These are phyloP conservation scores for Benthosema pterotum DNA, from an alignment of 2,797 vertebrate genomes.

Conservation along the genomic window DNA sequence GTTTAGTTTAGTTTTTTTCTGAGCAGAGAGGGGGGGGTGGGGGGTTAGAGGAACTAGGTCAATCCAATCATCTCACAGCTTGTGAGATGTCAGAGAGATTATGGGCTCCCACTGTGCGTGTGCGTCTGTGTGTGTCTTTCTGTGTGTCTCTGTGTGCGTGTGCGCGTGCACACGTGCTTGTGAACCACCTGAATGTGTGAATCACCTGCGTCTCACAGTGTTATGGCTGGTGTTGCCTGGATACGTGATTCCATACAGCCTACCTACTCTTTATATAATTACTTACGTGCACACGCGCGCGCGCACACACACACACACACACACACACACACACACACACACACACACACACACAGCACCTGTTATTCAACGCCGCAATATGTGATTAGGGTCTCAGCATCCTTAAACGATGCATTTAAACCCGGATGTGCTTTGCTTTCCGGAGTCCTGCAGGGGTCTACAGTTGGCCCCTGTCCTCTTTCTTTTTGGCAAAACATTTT, in stretches of 20 bases:
- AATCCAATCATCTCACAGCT: slow-evolving; percentile 17
- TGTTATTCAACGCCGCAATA: too few relatives aligned
- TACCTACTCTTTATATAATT: not conserved
- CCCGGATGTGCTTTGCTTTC: too few relatives aligned
- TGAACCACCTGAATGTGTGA: too few relatives aligned
- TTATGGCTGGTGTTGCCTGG: slow-evolving; percentile 37
- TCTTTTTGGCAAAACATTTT: too few relatives aligned
- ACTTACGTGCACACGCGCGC: slow-evolving; percentile 8
- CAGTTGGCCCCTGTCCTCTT: not conserved
- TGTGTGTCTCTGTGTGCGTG: slow-evolving; percentile 7
- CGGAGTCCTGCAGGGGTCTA: too few relatives aligned
- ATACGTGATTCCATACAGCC: slow-evolving; percentile 20
- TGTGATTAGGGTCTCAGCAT: too few relatives aligned
- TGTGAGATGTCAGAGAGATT: too few relatives aligned
- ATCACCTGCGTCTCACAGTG: slow-evolving; percentile 2
- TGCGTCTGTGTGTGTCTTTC: not conserved
- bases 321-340: too few relatives aligned
- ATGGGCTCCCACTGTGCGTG: not conserved
- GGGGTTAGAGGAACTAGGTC: slow-evolving; percentile 62
- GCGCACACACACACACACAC: slow-evolving; percentile 2
- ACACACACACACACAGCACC: too few relatives aligned
- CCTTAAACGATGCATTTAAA: too few relatives aligned
- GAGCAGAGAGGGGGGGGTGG: too few relatives aligned
- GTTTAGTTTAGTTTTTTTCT: not conserved
- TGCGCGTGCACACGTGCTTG: slow-evolving; percentile 4